Evolutionary conservation across 2,888 invertebrate genomes (phyloP).

Genomic region (Epistrophe eligans): DNA sequence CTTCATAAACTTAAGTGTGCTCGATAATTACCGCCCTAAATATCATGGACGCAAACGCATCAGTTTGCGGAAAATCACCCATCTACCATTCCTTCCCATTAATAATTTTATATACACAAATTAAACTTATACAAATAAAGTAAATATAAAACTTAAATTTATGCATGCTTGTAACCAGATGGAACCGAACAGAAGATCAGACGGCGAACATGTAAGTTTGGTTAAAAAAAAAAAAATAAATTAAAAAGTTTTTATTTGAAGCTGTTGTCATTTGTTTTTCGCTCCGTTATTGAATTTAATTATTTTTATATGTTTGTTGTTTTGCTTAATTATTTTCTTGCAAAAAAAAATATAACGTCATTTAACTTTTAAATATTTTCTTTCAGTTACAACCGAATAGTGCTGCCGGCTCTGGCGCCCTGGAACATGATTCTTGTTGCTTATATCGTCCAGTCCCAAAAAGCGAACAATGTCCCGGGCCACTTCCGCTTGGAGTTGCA

Average conservation of each 20-base stretch:
- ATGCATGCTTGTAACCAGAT: conserved; percentile 85
- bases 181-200: conserved; percentile 93
- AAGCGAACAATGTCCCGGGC: conserved; percentile 87
- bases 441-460: conserved; percentile 89
- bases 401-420: conserved; percentile 96
- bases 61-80: not conserved
- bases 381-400: conserved; percentile 95
- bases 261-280: conserved; percentile 37
- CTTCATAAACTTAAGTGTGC: too few species aligned
- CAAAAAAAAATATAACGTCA: not conserved
- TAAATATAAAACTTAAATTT: conserved; percentile 57
- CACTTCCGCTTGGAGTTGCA: conserved; percentile 96
- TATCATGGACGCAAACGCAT: too few species aligned
- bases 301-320: conserved; percentile 25
- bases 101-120: not conserved
- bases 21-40: too few species aligned
- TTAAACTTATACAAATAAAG: not conserved
- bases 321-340: not conserved
- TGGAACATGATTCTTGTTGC: conserved; percentile 98
- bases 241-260: conserved; percentile 39
- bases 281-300: conserved; percentile 46
- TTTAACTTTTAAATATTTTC: not conserved
- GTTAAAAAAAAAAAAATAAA: conserved; percentile 41
- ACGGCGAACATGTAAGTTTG: conserved; percentile 92
- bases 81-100: not conserved